Evolutionary conservation across 1,140 invertebrate species (phyloP).

Genomic region (Chionoecetes opilio): DNA sequence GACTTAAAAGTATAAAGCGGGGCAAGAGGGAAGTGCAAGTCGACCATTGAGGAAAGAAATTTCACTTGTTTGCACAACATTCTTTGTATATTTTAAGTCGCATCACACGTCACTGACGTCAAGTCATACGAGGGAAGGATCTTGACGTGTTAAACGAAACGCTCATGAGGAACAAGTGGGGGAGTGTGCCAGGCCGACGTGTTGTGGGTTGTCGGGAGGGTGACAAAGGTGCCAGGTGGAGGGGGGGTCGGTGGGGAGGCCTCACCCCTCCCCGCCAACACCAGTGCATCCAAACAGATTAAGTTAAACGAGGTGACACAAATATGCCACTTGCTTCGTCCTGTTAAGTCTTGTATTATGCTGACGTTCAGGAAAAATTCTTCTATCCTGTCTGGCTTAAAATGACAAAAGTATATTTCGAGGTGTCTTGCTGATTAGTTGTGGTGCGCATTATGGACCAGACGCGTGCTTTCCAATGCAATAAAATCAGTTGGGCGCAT

Average conservation of each 20-base stretch:
- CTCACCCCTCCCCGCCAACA: neutral
- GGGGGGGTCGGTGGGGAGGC: neutral
- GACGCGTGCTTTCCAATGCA: too few species aligned
- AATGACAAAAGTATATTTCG: too few species aligned
- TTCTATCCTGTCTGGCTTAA: too few species aligned
- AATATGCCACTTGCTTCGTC: neutral
- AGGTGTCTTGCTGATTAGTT: too few species aligned
- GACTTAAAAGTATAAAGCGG: neutral
- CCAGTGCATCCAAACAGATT: neutral
- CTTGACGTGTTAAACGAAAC: neutral
- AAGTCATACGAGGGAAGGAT: neutral
- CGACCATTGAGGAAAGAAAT: neutral
- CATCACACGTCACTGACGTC: neutral
- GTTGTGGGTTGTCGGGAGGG: neutral
- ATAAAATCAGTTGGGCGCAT: too few species aligned
- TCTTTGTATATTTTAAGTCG: neutral
- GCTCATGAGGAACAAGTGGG: neutral
- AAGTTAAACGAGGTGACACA: neutral
- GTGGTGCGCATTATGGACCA: too few species aligned
- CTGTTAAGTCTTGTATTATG: too few species aligned
- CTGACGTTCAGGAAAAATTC: too few species aligned
- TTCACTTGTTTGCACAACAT: neutral
- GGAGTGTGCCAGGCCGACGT: neutral
- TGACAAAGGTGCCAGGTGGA: conserved; percentile 9
- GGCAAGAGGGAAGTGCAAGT: neutral